phyloP scores from a whole-genome alignment of 2,113 vertebrate genomes.

The Myiopsitta monachus region DNA sequence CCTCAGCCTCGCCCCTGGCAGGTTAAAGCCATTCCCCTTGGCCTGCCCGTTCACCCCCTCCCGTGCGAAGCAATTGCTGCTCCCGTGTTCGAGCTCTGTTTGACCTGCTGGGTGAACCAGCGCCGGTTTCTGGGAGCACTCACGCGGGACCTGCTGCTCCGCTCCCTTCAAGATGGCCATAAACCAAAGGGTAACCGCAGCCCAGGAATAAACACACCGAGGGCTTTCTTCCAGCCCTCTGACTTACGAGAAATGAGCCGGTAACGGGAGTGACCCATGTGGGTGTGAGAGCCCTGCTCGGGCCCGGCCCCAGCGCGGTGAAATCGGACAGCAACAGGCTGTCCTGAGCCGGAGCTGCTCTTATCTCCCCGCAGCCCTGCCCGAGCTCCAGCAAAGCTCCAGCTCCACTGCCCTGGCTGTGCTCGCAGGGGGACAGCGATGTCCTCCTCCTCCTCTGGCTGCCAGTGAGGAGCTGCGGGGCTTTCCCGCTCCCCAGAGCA shows the following conservation, averaged over 20 bases:
- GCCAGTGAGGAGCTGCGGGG: neutral
- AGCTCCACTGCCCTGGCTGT: accelerated
- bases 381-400: neutral
- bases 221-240: neutral
- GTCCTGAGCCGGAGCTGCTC: neutral
- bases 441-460: accelerated
- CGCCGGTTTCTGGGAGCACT: accelerated
- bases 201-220: neutral
- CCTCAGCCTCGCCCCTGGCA: neutral
- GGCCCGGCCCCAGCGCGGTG: neutral
- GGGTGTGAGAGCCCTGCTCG: neutral
- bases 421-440: neutral
- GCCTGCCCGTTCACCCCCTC: neutral
- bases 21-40: neutral
- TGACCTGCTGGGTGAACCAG: neutral
- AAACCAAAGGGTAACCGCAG: neutral
- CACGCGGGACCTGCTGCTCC: neutral
- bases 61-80: accelerated
- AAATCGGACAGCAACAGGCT: neutral
- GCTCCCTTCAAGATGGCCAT: neutral
- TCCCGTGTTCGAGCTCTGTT: accelerated
- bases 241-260: neutral
- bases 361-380: neutral
- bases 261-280: neutral
- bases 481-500: accelerated